Evolutionary conservation across 2,888 invertebrate genomes (phyloP).

Genomic region (Gasteruption jaculator): DNA sequence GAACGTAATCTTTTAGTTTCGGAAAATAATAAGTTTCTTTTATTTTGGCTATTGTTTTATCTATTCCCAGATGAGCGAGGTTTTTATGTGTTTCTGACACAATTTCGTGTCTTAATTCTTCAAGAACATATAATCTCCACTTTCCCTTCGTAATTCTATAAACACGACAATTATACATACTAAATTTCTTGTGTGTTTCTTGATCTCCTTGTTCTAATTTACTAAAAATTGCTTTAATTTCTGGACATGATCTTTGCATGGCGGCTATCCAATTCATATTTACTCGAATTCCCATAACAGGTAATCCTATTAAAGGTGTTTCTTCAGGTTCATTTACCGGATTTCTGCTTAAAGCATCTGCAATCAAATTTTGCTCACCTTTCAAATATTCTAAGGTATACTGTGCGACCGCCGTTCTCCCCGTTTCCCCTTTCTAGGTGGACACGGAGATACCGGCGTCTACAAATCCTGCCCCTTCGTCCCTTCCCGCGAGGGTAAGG

Average conservation of each 20-base stretch:
- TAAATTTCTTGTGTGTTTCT: constrained; percentile 20
- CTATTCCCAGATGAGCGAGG: constrained; percentile 20
- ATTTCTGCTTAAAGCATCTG: too few relatives aligned
- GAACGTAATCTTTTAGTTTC: too few relatives aligned
- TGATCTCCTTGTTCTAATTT: constrained; percentile 20
- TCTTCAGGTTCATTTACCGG: too few relatives aligned
- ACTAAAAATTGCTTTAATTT: constrained; percentile 15
- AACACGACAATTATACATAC: constrained; percentile 18
- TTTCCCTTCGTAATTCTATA: constrained; percentile 16
- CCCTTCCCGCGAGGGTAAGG: too few relatives aligned
- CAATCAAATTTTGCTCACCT: constrained; percentile 28
- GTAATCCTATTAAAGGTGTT: too few relatives aligned
- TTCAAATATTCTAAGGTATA: constrained; percentile 26
- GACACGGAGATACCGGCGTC: too few relatives aligned
- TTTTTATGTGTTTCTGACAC: constrained; percentile 18
- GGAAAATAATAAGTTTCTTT: too few relatives aligned
- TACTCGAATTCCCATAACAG: too few relatives aligned
- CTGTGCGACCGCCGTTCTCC: too few relatives aligned
- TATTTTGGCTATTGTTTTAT: too few relatives aligned
- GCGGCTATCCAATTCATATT: constrained; percentile 26
- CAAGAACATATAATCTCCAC: constrained; percentile 17
- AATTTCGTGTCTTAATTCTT: constrained; percentile 19
- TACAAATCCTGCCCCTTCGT: too few relatives aligned
- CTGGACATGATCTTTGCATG: constrained; percentile 14
- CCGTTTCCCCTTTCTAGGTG: too few relatives aligned